Evolutionary conservation across 2,113 vertebrate species (phyloP).

Genomic region (Tursiops truncatus): DNA sequence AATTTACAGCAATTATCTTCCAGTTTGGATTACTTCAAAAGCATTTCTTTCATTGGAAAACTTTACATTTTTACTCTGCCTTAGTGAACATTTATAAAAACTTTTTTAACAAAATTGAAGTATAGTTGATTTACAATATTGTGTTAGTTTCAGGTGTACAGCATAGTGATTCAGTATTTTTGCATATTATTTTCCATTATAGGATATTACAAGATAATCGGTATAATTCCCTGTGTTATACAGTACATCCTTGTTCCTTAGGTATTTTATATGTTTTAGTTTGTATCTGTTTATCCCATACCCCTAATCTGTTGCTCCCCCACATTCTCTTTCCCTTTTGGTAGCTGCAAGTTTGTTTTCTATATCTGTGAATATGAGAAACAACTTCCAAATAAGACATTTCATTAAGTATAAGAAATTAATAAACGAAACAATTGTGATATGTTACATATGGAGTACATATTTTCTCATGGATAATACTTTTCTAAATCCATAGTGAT

Average conservation of each 20-base stretch:
- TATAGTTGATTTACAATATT: not conserved
- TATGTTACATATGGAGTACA: not conserved
- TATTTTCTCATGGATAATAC: slow-evolving; percentile 53
- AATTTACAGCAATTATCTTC: not conserved
- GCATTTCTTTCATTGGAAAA: not conserved
- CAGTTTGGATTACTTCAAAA: not conserved
- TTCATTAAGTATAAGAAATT: not conserved
- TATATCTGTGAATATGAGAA: not conserved
- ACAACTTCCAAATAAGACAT: not conserved
- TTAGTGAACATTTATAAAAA: not conserved
- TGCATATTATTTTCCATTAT: not conserved
- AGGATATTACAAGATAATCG: not conserved
- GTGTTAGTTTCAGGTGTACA: not conserved
- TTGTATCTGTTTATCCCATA: not conserved
- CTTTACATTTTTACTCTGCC: slow-evolving; percentile 8
- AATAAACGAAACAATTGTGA: not conserved
- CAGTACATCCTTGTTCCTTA: not conserved
- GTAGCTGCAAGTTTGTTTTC: not conserved
- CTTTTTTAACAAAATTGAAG: not conserved
- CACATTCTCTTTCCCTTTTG: not conserved
- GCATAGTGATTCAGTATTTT: not conserved
- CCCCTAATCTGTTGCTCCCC: not conserved
- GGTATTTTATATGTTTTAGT: not conserved
- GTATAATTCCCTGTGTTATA: not conserved
- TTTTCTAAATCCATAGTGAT: slow-evolving; percentile 68